A percentile compares a stretch with the other conserved stretches of the same genome.
These are phyloP conservation scores for Patella pellucida DNA, from an alignment of 2,888 invertebrate genomes.

Conservation along the genomic window DNA sequence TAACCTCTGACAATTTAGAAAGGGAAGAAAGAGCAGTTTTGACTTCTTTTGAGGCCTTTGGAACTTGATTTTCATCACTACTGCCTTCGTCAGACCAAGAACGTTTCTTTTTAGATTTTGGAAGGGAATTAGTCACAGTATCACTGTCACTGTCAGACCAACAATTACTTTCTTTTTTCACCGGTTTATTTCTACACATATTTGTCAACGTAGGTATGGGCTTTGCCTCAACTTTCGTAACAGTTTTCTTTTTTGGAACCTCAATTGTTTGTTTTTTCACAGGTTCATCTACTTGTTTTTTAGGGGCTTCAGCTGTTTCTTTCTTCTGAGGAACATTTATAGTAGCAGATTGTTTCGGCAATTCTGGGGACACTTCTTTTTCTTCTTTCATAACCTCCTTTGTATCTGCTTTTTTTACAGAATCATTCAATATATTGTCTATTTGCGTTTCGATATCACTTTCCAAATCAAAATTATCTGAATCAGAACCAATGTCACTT, in stretches of 20 bases:
- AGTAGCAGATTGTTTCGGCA: background rate
- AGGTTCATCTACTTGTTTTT: background rate
- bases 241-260: background rate
- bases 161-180: background rate
- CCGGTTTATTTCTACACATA: background rate
- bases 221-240: background rate
- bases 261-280: background rate
- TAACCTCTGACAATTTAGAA: background rate
- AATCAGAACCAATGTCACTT: background rate
- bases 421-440: background rate
- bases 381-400: background rate
- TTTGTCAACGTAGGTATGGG: background rate
- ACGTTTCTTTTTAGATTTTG: background rate
- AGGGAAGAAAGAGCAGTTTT: conserved; percentile 5
- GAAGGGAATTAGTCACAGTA: background rate
- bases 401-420: background rate
- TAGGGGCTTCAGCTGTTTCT: background rate
- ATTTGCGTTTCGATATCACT: conserved; percentile 4
- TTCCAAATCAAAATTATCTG: background rate
- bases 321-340: background rate
- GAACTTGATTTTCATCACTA: conserved; percentile 21
- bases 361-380: background rate
- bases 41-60: conserved; percentile 12
- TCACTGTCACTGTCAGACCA: conserved; percentile 1
- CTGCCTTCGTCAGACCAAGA: conserved; percentile 26